phyloP scores from a whole-genome alignment of 2,113 vertebrate genomes.

The Gnathonemus longibarbis region DNA sequence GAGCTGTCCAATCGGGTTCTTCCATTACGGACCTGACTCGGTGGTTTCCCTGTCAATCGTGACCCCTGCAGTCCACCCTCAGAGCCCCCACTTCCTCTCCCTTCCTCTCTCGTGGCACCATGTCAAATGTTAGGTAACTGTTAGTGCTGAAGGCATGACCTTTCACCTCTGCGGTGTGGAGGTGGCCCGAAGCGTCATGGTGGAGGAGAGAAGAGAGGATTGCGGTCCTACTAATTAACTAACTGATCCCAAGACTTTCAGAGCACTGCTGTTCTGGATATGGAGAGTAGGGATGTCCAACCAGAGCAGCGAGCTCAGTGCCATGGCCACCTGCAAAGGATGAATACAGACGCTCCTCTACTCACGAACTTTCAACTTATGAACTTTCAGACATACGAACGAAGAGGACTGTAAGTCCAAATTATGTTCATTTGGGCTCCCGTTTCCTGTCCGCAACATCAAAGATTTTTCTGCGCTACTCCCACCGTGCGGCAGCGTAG shows the following conservation, averaged over 20 bases:
- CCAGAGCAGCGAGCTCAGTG: background rate
- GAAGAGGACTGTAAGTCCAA: no score
- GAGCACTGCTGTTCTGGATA: background rate
- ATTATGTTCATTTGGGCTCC: no score
- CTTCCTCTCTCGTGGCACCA: constrained; percentile 15
- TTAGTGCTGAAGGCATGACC: constrained; percentile 49
- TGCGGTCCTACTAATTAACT: background rate
- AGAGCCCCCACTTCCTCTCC: constrained; percentile 3
- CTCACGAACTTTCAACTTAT: no score
- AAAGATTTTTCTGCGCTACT: no score
- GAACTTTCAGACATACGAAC: no score
- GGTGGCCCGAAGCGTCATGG: constrained; percentile 34
- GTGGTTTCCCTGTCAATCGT: constrained; percentile 44
- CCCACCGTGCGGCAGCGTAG: no score
- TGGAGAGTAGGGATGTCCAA: background rate
- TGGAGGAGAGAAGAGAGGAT: background rate
- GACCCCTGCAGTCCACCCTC: constrained; percentile 36
- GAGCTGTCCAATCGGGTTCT: constrained; percentile 31
- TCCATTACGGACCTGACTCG: constrained; percentile 36
- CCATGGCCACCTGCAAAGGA: background rate
- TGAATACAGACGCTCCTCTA: background rate
- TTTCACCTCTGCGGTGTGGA: constrained; percentile 39
- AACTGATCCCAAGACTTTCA: background rate
- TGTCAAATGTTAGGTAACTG: constrained; percentile 59
- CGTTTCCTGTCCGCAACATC: no score